phyloP scores from a whole-genome alignment of 2,797 vertebrate species.

The Capromys pilorides region DNA sequence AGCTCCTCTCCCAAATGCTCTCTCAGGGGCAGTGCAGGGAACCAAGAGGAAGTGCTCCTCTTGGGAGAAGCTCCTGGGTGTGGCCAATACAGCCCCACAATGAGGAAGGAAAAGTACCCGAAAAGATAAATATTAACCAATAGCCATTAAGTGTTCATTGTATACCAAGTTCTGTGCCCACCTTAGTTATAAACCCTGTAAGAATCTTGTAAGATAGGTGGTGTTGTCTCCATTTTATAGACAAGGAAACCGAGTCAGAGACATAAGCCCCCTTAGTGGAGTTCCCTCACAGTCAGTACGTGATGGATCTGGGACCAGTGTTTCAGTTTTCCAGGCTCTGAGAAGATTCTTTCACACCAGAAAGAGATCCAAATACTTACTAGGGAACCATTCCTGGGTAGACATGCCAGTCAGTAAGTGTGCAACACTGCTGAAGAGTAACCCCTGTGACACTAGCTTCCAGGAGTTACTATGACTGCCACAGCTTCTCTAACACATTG shows the following conservation, averaged over 20 bases:
- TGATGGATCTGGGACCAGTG: background rate
- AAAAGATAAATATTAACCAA: background rate
- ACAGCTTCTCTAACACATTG: constrained; percentile 29
- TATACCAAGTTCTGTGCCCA: background rate
- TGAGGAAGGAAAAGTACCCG: background rate
- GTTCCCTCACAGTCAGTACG: background rate
- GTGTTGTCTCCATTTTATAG: background rate
- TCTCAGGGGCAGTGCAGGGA: background rate
- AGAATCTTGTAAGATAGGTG: background rate
- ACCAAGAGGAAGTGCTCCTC: background rate
- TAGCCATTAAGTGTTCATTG: background rate
- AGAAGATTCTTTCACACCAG: background rate
- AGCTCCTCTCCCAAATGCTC: background rate
- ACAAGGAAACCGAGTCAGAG: background rate
- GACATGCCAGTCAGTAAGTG: background rate
- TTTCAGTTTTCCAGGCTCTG: background rate
- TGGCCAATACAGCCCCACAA: background rate
- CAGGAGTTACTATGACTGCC: background rate
- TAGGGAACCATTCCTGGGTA: background rate
- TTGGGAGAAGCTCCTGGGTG: background rate
- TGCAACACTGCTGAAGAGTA: background rate
- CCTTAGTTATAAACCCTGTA: background rate
- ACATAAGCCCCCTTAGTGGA: background rate
- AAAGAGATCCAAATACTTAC: background rate
- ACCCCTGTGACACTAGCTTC: background rate